Evolutionary conservation across 2,888 invertebrate genomes (phyloP), one percentile per base, ranked within the genome.

Genomic region (Schizotus pectinicornis): DNA sequence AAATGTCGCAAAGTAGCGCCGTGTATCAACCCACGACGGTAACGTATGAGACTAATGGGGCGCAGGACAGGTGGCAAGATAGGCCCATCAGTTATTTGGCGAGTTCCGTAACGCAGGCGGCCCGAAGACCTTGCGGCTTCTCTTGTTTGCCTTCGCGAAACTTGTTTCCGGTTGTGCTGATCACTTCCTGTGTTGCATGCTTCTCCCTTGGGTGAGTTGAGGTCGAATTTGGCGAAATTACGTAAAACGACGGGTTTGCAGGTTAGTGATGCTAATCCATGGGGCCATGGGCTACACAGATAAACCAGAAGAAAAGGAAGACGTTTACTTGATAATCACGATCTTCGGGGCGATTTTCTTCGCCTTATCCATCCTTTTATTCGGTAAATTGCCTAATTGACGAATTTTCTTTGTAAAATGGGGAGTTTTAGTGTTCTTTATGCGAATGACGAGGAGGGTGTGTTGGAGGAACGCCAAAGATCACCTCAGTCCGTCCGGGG

Each of bases 21-120:
- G 90, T 90, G 43, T 90, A 90, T 80, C 90, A 90, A 77, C 90
- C 90, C 9, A 90, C 90, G 61, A 90, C 90, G 65, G 89, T 89
- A 64, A 89, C 89, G 52, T 90, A 89, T 76, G 89, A 89, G 77
- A 70, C 81, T 62, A 74, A 80, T 69, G 68, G 74, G 39, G 70
- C 74, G 7, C 74, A 73, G 54, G 77, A 78, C 37, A 64, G 75
- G 46, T 77, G 79, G 78, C 75, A 76, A 13, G 74, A 78, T 43
- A 70, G 77, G 70, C 77, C 80, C 57, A 74, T 79, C 50, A 77
- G 79, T 61, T 77, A 79, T 74, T 66, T 81, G 67, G 74, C 77
- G 59, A 71, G 73, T 64, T 73, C 80, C 45, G 85, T 85, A 57
- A 83, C 84, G 8, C 71, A 78, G 76, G 84, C 75, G 79, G 83